A percentile compares a stretch with the other conserved stretches of the same genome.
Conservation (phyloP, 2,888 invertebrate species). For the Drosophila tripunctata region DNA sequence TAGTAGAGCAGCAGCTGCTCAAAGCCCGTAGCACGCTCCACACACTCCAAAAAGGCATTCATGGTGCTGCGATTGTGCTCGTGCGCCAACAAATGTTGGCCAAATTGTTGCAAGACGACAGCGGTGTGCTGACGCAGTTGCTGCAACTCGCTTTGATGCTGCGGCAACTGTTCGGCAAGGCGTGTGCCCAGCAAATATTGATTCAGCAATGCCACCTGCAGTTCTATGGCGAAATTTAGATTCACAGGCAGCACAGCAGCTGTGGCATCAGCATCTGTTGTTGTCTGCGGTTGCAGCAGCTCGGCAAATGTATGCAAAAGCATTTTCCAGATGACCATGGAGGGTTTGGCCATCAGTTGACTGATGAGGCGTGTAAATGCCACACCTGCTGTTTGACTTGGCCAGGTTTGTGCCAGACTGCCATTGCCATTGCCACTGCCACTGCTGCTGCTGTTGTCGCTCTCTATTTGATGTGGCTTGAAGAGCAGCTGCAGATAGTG, state of each 20-base stretch:
- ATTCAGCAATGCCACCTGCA: constrained; percentile 77
- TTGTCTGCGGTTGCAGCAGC: constrained; percentile 39
- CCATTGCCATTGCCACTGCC: constrained; percentile 27
- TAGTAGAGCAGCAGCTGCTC: constrained; percentile 79
- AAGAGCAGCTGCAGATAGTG: constrained; percentile 13
- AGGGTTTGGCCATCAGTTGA: constrained; percentile 81
- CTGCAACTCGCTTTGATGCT: constrained; percentile 65
- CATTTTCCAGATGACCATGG: constrained; percentile 82
- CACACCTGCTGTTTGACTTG: constrained; percentile 72
- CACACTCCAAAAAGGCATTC: constrained; percentile 82
- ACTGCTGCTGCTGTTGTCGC: not conserved
- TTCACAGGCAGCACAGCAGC: constrained; percentile 61
- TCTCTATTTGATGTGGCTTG: not conserved
- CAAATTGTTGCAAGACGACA: constrained; percentile 75
- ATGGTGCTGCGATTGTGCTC: constrained; percentile 82
- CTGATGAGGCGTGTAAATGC: constrained; percentile 80
- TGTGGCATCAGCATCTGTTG: no score
- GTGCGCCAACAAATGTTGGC: constrained; percentile 70
- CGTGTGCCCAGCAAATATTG: constrained; percentile 81
- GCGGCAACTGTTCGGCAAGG: constrained; percentile 81
- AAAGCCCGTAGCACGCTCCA: constrained; percentile 71
- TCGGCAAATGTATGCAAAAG: constrained; percentile 76
- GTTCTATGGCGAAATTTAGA: constrained; percentile 77
- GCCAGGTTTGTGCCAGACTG: constrained; percentile 70
- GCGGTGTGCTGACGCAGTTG: constrained; percentile 62